phyloP scores from a whole-genome alignment of 1,140 invertebrate genomes.

The Thaumatotibia leucotreta region DNA sequence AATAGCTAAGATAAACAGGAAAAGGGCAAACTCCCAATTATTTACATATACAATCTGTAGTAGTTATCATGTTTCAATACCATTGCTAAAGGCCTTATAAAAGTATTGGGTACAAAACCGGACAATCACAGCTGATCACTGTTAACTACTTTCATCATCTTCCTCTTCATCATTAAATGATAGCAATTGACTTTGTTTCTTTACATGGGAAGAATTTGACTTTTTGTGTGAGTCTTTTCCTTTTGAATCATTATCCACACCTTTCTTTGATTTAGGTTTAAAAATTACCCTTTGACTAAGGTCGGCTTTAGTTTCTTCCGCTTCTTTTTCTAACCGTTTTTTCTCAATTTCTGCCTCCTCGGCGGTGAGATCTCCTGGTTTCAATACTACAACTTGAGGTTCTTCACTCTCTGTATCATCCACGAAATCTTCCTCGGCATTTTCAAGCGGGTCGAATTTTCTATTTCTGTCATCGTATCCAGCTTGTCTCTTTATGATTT shows the following conservation, averaged over 20 bases:
- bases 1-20: too few species aligned
- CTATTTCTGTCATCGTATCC: constrained; percentile 87
- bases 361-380: constrained; percentile 86
- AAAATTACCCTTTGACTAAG: constrained; percentile 57
- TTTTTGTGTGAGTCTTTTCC: constrained; percentile 18
- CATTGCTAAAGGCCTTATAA: too few species aligned
- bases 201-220: constrained; percentile 17
- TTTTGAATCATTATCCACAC: constrained; percentile 23
- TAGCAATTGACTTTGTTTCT: constrained; percentile 43
- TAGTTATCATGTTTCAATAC: too few species aligned
- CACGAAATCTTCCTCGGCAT: constrained; percentile 56
- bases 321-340: constrained; percentile 44
- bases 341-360: constrained; percentile 82
- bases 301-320: constrained; percentile 58
- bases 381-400: constrained; percentile 89
- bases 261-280: constrained; percentile 40
- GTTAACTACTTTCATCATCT: constrained; percentile 20
- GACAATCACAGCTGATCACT: too few species aligned
- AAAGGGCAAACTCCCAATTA: too few species aligned
- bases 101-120: too few species aligned
- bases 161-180: constrained; percentile 58
- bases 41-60: too few species aligned
- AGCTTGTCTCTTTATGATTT: constrained; percentile 86
- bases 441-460: constrained; percentile 64
- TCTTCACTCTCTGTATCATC: constrained; percentile 85